Evolutionary conservation across 53 echinoderm and acorn worm genomes (phyloP), one percentile per base, ranked within the genome.

Genomic region (Holothuria leucospilota): DNA sequence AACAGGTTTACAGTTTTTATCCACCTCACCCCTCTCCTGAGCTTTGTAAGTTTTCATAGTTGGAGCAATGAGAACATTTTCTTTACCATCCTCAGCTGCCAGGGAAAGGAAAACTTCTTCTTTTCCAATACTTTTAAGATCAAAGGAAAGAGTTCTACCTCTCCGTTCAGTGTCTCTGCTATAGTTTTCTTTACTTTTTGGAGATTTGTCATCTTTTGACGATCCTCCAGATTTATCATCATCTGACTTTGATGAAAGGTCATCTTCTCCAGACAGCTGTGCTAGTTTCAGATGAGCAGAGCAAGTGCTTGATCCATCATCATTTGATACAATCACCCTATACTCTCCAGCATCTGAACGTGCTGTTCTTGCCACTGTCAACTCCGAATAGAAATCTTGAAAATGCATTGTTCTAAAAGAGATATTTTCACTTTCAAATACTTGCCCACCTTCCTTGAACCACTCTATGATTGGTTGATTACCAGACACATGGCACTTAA

Each of bases 401-500:
- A 83, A 96, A 23, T 23, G 79, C 75, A 93, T 88, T 13, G 85
- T 80, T 42, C 87, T 89, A 8, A 95, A 70, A 14, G 82, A 56
- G 30, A 88, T 62, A 46, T 90, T 88, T 52, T 89, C 82, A 79
- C 73, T 85, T 52, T 79, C 85, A 81, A 34, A 25, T 20, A 96
- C 51, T 62, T 89, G 82, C 64, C 73, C 80, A 62, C 93, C 92
- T 85, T 99, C 91, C 74, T 94, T 99, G 77, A 65, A 95, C 99
- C 99, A 99, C 67, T 77, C 68, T 2, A 99, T 78, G n/a, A 77
- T 63, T 27, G 99, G 99, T 11, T 63, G 39, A 12, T 88, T 51
- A 20, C 99, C 95, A 59, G 78, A 84, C 28, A 93, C 88, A 73
- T 95, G 87, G 56, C 95, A 99, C 61, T 90, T 88, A 18, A 99